Evolutionary conservation across 2,888 invertebrate genomes (phyloP), one percentile per base, ranked within the genome.

Genomic region (Pseudoips prasinana): DNA sequence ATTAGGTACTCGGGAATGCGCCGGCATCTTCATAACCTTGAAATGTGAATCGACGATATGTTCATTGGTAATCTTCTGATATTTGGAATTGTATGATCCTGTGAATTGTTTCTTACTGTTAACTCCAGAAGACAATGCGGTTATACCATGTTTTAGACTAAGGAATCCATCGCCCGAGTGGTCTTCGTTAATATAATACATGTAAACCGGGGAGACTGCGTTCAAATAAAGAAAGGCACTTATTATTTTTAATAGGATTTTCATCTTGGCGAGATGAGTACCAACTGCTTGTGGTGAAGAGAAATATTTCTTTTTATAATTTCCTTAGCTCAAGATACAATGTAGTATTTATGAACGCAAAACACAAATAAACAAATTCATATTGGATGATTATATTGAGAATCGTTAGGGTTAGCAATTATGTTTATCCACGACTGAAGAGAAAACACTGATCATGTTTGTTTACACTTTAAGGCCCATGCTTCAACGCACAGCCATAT

Each of bases 1-100:
- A 10, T 34, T n/a, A 2, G 38, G 17, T 11, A 33, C 2, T 0
- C 18, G 3, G 10, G 35, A 35, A 17, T 19, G 37, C 3, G 39
- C 10, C 1, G 40, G 44, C 1, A 51, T 43, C 47, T 71, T 76
- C 31, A 50, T 46, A 0, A 72, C 44, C 46, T 58, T 68, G 30
- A 76, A 78, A 29, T 76, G 72, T 1, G 72, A 60, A 32, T 76
- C 70, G 1, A 74, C 51, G 0, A 63, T 52, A 10, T 61, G 63
- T 11, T 73, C 69, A 10, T 64, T 65, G 3, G 46, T 54, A 1
- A 53, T 36, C 31, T 60, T 62, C 10, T 51, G 51, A 32, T 49
- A 52, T 10, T 48, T 60, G 10, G 53, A 56, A 8, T 52, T 56
- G 8, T 48, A 58, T 22, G 48, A 42, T 2, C 58, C 55, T 4